A percentile compares a stretch with the other conserved stretches of the same genome.
phyloP scores from a whole-genome alignment of 2,888 invertebrate species.

The Tipula vernalis region DNA sequence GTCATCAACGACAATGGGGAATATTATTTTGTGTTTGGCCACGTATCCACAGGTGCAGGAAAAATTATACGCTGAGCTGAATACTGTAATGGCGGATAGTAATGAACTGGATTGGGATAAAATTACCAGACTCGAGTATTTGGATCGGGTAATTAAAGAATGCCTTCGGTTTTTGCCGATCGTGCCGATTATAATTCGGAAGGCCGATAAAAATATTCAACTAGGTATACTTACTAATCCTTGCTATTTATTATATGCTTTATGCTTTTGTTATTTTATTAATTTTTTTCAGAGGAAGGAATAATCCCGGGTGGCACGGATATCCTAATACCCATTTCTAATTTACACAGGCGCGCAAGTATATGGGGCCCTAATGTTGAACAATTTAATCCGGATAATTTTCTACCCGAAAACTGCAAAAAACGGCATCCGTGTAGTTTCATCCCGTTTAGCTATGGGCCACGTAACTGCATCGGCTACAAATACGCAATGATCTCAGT shows the following conservation, averaged over 20 bases:
- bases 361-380: neutral
- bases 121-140: neutral
- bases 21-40: neutral
- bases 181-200: neutral
- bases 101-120: neutral
- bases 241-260: too few species aligned
- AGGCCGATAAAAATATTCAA: neutral
- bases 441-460: neutral
- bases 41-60: neutral
- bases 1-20: neutral
- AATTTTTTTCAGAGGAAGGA: neutral
- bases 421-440: neutral
- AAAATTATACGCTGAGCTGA: neutral
- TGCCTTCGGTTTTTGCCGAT: neutral
- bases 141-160: neutral
- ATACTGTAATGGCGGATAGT: neutral
- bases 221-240: neutral
- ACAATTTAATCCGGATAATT: conserved; percentile 5
- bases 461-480: neutral
- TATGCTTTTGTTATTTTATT: neutral
- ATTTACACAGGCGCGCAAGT: neutral
- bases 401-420: neutral
- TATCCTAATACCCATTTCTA: neutral
- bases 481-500: neutral
- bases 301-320: neutral